Percentiles rank a stretch among this genome's conserved stretches.
These are phyloP conservation scores for Tipula unca DNA, from an alignment of 2,888 invertebrate genomes.

Conservation along the genomic window DNA sequence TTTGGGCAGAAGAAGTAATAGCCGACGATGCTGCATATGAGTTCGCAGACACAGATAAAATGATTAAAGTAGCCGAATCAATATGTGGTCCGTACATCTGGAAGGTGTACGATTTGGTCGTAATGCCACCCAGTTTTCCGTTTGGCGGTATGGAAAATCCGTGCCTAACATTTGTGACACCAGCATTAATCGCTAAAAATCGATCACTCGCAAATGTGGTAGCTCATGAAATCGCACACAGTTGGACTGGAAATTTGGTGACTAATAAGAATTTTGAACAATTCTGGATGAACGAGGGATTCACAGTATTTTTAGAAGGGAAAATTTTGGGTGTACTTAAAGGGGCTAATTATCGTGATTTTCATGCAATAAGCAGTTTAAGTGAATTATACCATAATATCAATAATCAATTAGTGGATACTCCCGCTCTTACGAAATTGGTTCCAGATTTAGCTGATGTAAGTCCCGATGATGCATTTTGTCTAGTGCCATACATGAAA, in stretches of 20 bases:
- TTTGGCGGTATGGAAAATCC: slow-evolving; percentile 98
- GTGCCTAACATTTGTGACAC: slow-evolving; percentile 90
- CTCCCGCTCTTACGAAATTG: slow-evolving; percentile 65
- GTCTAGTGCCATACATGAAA: slow-evolving; percentile 86
- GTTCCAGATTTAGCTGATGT: slow-evolving; percentile 68
- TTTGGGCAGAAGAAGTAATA: slow-evolving; percentile 84
- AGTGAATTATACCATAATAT: slow-evolving; percentile 51
- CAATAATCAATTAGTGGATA: slow-evolving; percentile 48
- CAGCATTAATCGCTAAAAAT: slow-evolving; percentile 78
- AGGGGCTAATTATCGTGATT: slow-evolving; percentile 60
- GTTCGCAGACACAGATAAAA: slow-evolving; percentile 78
- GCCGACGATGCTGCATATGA: slow-evolving; percentile 79
- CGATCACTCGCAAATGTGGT: slow-evolving; percentile 84
- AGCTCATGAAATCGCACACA: slow-evolving; percentile 93
- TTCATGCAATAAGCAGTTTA: slow-evolving; percentile 68
- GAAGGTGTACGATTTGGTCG: slow-evolving; percentile 81
- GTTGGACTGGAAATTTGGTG: slow-evolving; percentile 91
- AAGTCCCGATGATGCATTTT: slow-evolving; percentile 90
- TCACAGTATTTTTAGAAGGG: slow-evolving; percentile 81
- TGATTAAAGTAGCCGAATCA: slow-evolving; percentile 71
- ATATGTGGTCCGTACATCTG: slow-evolving; percentile 85
- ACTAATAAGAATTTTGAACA: slow-evolving; percentile 91
- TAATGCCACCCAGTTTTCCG: slow-evolving; percentile 84
- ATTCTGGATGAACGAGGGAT: slow-evolving; percentile 94
- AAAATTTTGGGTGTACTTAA: slow-evolving; percentile 70